Percentiles rank a stretch among this genome's conserved stretches.
Evolutionary conservation across 2,888 invertebrate species (phyloP).

Genomic region (Lasioglossum figueresi): DNA sequence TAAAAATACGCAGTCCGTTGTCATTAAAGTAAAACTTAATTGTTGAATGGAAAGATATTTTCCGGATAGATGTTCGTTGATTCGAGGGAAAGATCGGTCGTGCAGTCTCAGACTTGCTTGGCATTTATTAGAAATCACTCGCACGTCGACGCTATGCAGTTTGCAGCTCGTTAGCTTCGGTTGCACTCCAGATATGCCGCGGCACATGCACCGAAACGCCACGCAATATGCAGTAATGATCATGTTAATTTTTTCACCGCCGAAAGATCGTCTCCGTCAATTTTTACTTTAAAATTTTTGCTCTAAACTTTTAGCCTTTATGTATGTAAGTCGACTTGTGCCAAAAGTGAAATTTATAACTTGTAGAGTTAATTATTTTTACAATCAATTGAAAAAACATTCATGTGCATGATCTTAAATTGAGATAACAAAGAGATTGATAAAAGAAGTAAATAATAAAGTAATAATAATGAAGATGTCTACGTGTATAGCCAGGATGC

Average conservation of each 20-base stretch:
- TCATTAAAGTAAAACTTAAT: neutral
- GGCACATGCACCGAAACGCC: constrained; percentile 58
- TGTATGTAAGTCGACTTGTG: too few relatives aligned
- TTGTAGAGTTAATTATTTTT: too few relatives aligned
- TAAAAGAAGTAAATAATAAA: too few relatives aligned
- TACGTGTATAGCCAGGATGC: neutral
- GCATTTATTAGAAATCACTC: constrained; percentile 73
- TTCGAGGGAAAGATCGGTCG: constrained; percentile 24
- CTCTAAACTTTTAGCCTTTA: neutral
- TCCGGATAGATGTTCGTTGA: neutral
- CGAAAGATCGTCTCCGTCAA: neutral
- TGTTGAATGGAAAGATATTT: neutral
- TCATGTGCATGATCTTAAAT: too few relatives aligned
- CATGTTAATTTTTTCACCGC: constrained; percentile 21
- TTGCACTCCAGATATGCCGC: constrained; percentile 77
- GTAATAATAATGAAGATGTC: too few relatives aligned
- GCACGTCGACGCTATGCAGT: constrained; percentile 43
- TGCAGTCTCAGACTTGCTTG: neutral
- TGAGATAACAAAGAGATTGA: too few relatives aligned
- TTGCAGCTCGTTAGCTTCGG: constrained; percentile 80
- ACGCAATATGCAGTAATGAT: constrained; percentile 54
- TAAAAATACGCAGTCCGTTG: too few relatives aligned
- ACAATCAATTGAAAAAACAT: too few relatives aligned
- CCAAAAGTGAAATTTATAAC: too few relatives aligned
- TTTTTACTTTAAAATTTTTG: neutral